Evolutionary conservation across 2,113 vertebrate genomes (phyloP).

Genomic region (Calonectris borealis): DNA sequence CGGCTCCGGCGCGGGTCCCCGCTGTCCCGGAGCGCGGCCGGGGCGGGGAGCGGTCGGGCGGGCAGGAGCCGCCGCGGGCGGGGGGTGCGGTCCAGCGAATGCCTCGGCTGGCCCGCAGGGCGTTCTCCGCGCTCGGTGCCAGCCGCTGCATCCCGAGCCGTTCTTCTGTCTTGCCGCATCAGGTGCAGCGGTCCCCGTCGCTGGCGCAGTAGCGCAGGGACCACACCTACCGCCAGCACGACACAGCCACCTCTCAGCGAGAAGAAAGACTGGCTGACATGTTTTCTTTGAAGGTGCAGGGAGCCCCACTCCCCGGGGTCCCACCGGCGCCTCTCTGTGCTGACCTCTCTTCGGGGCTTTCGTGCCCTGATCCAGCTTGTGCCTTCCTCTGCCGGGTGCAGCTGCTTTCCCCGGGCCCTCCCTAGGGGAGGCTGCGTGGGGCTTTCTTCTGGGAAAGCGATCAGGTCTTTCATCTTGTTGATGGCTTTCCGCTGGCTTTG

Average conservation of each 20-base stretch:
- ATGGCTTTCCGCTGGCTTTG: background rate
- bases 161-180: background rate
- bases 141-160: background rate
- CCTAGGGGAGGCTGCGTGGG: background rate
- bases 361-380: background rate
- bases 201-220: background rate
- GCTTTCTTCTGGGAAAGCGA: background rate
- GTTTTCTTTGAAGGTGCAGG: background rate
- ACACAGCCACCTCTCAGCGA: background rate
- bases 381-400: background rate
- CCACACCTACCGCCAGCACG: slow-evolving; percentile 39
- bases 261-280: background rate
- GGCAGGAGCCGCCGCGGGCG: background rate
- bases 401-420: background rate
- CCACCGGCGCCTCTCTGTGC: background rate
- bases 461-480: background rate
- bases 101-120: background rate
- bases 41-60: background rate
- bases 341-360: background rate
- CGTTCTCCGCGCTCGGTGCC: background rate
- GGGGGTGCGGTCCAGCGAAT: background rate
- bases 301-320: background rate
- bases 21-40: background rate
- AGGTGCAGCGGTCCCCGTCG: background rate
- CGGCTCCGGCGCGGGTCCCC: background rate